A percentile compares a stretch with the other conserved stretches of the same genome.
phyloP scores from a whole-genome alignment of 2,113 vertebrate species.

The Heterochromis multidens region DNA sequence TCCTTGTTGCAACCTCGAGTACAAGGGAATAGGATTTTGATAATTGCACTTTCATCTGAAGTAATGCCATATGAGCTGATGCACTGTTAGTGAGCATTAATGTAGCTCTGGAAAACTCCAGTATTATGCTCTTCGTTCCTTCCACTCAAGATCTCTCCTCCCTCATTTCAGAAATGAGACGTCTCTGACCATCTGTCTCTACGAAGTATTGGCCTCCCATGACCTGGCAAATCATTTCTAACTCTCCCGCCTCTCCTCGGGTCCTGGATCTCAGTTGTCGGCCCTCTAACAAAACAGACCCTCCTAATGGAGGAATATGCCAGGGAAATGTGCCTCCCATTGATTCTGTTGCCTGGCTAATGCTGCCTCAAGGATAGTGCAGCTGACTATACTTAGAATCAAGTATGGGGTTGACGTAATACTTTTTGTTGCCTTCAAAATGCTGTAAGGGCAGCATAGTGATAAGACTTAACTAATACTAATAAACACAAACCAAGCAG shows the following conservation, averaged over 20 bases:
- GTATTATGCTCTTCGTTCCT: background rate
- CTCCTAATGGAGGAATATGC: constrained; percentile 54
- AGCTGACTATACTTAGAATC: constrained; percentile 44
- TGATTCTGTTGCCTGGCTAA: constrained; percentile 51
- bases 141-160: constrained; percentile 32
- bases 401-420: constrained; percentile 5
- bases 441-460: background rate
- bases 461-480: constrained; percentile 25
- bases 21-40: background rate
- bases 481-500: background rate
- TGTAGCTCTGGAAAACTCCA: constrained; percentile 17
- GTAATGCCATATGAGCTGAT: constrained; percentile 4
- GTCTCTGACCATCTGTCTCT: constrained; percentile 57
- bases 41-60: constrained; percentile 19
- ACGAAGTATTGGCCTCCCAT: constrained; percentile 21
- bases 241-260: constrained; percentile 27
- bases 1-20: constrained; percentile 12
- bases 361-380: constrained; percentile 52
- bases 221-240: constrained; percentile 52
- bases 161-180: constrained; percentile 51
- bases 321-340: constrained; percentile 49
- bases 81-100: constrained; percentile 26
- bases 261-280: constrained; percentile 28
- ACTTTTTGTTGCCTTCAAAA: constrained; percentile 15
- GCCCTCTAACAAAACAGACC: constrained; percentile 38